Evolutionary conservation across 2,797 vertebrate genomes (phyloP).

Genomic region (Pseudochirops corinnae): DNA sequence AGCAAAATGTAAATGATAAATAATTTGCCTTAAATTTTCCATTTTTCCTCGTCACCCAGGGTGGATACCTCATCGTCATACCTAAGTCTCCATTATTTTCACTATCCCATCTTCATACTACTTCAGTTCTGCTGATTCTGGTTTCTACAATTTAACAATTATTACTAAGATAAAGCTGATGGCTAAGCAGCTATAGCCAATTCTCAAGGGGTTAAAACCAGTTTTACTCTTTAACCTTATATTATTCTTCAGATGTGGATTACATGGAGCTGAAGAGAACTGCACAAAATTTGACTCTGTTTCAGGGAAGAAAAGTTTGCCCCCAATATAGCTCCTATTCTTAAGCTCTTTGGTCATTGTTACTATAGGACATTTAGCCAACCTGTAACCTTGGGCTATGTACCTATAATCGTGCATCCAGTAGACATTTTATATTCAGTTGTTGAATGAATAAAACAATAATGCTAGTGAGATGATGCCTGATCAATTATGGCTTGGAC

Average conservation of each 20-base stretch:
- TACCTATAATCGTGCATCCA: neutral
- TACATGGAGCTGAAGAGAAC: neutral
- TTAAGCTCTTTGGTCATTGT: neutral
- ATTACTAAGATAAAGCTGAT: neutral
- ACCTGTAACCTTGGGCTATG: neutral
- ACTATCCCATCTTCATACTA: neutral
- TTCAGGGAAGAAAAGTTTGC: neutral
- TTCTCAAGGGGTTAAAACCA: neutral
- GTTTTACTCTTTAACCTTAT: neutral
- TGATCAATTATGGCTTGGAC: neutral
- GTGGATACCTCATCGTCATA: neutral
- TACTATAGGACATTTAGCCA: neutral
- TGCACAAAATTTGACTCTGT: neutral
- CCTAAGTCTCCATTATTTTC: neutral
- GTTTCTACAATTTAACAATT: neutral
- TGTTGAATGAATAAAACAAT: neutral
- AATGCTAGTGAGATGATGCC: neutral
- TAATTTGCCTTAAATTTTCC: neutral
- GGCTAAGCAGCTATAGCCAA: neutral
- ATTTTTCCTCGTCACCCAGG: neutral
- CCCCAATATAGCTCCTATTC: neutral
- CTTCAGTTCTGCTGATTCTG: neutral
- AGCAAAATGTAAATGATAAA: neutral
- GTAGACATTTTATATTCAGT: neutral
- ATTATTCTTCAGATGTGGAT: neutral